Evolutionary conservation across 2,797 vertebrate genomes (phyloP), one percentile per base, ranked within the genome.

Genomic region (Macropodus opercularis): DNA sequence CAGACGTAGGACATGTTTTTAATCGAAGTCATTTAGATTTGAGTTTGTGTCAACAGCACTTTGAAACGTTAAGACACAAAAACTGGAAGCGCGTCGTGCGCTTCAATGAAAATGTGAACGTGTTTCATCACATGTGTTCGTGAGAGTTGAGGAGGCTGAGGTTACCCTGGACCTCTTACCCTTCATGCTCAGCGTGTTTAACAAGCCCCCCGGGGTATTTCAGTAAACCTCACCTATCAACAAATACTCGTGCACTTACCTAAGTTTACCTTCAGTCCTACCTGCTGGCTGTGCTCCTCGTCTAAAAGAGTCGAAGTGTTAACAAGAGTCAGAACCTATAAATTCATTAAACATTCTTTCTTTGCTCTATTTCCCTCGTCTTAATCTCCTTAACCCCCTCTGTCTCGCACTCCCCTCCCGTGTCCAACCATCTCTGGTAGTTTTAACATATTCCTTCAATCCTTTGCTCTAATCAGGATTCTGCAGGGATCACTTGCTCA

Each of bases 391-490:
- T 80, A 84, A 73, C 77, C 70, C 72, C 76, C 47, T 36, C 39
- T 26, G 21, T 50, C 57, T 72, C 60, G 14, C 34, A 11, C 26
- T 35, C 39, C 29, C 9, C 31, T 44, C 49, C 40, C 5, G 5
- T 26, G 65, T 72, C 77, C 60, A 4, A 40, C 57, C 51, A 50
- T 63, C 62, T 83, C 72, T 38, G 31, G 14, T 31, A 67, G 72
- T 71, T 82, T 74, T 61, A 85, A 65, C 57, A 26, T 57, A 75
- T 71, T 75, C 79, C 69, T 72, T 74, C 46, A 6, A 76, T 72
- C 64, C 71, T 70, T 62, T 48, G 29, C 63, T 83, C 81, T 85
- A 72, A 87, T 89, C 86, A 78, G 79, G 79, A 89, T 87, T 87
- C 86, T 69, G 54, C 6, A 19, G 77, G 74, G 81, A 86, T 77